Evolutionary conservation across 2,113 vertebrate species (phyloP).

Genomic region (Pipa parva): DNA sequence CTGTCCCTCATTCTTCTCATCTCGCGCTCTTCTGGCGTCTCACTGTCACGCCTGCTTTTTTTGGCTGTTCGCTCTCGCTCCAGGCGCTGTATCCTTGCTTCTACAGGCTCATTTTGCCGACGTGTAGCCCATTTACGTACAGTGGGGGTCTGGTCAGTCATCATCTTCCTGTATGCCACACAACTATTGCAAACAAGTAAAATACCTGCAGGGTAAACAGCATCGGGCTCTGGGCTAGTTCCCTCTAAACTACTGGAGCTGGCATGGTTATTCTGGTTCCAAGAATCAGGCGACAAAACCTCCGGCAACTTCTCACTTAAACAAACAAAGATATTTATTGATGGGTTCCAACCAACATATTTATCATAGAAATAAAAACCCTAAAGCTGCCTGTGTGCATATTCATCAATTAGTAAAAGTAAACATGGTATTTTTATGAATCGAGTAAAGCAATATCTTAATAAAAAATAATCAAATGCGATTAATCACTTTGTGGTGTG

Average conservation of each 20-base stretch:
- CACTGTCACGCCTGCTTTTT: constrained; percentile 88
- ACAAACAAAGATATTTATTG: no score
- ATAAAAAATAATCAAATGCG: no score
- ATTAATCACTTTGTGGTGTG: no score
- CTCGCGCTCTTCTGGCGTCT: constrained; percentile 84
- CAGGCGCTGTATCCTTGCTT: constrained; percentile 80
- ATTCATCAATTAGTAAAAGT: no score
- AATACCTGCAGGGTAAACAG: constrained; percentile 86
- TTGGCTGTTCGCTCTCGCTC: constrained; percentile 92
- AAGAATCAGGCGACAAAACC: constrained; percentile 72
- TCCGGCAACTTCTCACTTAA: constrained; percentile 87
- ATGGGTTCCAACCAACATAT: no score
- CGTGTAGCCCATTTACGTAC: constrained; percentile 84
- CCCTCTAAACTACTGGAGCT: constrained; percentile 57
- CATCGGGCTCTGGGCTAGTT: constrained; percentile 65
- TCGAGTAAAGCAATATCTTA: no score
- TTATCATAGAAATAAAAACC: no score
- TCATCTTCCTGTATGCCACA: constrained; percentile 82
- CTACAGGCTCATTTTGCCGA: constrained; percentile 84
- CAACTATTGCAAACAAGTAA: constrained; percentile 95
- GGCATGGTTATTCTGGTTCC: constrained; percentile 62
- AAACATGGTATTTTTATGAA: no score
- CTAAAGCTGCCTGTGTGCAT: no score
- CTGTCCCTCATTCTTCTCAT: constrained; percentile 85
- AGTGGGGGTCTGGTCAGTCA: constrained; percentile 73